Conservation (phyloP, 1,140 invertebrate genomes). For the Bicyclus anynana region DNA sequence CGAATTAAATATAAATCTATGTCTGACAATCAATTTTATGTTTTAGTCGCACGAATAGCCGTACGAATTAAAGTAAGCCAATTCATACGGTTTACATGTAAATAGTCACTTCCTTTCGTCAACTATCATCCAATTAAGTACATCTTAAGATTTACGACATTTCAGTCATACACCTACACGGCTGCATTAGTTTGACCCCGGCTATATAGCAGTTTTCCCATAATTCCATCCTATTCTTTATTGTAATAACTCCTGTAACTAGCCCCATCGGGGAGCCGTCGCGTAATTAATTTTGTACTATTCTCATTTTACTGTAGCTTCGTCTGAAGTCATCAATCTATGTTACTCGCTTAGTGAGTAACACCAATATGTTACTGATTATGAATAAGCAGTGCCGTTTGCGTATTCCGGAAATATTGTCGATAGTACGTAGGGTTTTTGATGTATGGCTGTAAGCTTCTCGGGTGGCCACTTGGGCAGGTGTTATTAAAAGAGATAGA, state of each 20-base stretch:
- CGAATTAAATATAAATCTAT: no score
- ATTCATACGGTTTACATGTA: no score
- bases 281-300: constrained; percentile 18
- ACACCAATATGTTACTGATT: background rate
- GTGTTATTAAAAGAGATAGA: no score
- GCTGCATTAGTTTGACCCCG: background rate
- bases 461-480: no score
- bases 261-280: constrained; percentile 16
- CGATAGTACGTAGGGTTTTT: background rate
- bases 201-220: background rate
- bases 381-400: background rate
- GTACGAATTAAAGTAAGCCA: no score
- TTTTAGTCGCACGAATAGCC: no score
- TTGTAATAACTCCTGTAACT: constrained; percentile 2
- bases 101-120: no score
- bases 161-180: no score
- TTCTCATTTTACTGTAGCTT: constrained; percentile 14
- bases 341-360: constrained; percentile 11
- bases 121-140: no score
- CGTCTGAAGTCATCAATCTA: constrained; percentile 21
- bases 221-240: constrained; percentile 1
- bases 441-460: background rate
- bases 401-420: background rate
- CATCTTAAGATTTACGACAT: no score
- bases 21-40: no score